phyloP scores from a whole-genome alignment of 2,797 vertebrate species.

The Poeciliopsis turneri region DNA sequence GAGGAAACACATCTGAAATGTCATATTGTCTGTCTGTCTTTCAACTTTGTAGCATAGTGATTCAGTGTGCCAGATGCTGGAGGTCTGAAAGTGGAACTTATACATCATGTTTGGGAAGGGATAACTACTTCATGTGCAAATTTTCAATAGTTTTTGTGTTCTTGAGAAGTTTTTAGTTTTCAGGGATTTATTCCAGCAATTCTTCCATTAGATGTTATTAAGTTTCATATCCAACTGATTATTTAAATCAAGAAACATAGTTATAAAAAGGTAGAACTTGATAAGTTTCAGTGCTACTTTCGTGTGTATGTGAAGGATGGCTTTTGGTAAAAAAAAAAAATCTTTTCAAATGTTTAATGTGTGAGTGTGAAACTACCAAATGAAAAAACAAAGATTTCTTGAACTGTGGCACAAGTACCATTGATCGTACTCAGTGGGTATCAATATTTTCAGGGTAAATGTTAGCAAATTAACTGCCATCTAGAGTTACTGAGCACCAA shows the following conservation, averaged over 20 bases:
- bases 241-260: conserved; percentile 3
- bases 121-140: not conserved
- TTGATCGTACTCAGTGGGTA: not conserved
- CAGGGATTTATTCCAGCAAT: conserved; percentile 1
- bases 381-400: not conserved
- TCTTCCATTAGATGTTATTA: conserved; percentile 10
- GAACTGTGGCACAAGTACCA: not conserved
- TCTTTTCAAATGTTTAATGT: not conserved
- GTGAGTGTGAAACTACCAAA: not conserved
- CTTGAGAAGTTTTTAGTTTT: not conserved
- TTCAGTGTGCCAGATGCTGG: conserved; percentile 74
- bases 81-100: conserved; percentile 6
- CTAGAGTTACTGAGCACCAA: not conserved
- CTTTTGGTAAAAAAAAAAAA: not conserved
- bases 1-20: conserved; percentile 61
- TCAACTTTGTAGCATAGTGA: conserved; percentile 57
- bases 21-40: conserved; percentile 54
- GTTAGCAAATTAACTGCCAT: not conserved
- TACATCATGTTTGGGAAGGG: conserved; percentile 8
- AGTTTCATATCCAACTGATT: conserved; percentile 16
- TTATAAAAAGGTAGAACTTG: not conserved
- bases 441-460: not conserved
- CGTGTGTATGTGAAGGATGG: not conserved
- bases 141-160: not conserved
- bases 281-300: not conserved